These are phyloP conservation scores for Epinephelus cyanopodus DNA, from an alignment of 2,113 vertebrate genomes.

Conservation along the genomic window DNA sequence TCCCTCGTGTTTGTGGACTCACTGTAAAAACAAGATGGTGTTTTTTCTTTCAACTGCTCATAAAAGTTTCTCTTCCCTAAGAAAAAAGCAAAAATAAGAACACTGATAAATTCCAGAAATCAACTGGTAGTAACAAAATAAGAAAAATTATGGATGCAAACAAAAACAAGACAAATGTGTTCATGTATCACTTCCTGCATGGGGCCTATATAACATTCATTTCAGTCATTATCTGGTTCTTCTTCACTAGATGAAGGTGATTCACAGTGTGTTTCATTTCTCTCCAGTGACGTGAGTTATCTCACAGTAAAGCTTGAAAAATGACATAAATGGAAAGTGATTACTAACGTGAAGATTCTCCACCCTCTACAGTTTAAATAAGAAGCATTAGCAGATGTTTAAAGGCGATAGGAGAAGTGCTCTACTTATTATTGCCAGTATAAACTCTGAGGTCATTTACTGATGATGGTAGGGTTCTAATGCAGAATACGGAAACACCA, in stretches of 20 bases:
- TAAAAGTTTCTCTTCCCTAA: too few species aligned
- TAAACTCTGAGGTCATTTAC: background rate
- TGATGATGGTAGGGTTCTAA: background rate
- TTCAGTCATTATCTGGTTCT: background rate
- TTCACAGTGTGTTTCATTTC: background rate
- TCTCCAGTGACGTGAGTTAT: background rate
- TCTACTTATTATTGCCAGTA: background rate
- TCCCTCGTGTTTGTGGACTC: too few species aligned
- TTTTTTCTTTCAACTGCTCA: too few species aligned
- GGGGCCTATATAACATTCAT: too few species aligned
- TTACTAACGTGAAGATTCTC: background rate
- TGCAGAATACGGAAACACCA: background rate
- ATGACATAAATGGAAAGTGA: background rate
- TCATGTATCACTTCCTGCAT: too few species aligned
- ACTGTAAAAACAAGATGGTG: too few species aligned
- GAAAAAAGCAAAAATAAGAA: too few species aligned
- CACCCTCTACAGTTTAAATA: background rate
- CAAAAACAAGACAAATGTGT: too few species aligned
- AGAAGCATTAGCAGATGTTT: background rate
- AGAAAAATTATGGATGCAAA: too few species aligned
- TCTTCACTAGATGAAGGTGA: background rate
- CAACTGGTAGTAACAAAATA: too few species aligned
- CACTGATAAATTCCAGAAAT: too few species aligned
- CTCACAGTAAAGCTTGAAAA: background rate
- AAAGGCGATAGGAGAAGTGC: background rate